phyloP scores from a whole-genome alignment of 2,888 invertebrate species.

The Phengaris arion region DNA sequence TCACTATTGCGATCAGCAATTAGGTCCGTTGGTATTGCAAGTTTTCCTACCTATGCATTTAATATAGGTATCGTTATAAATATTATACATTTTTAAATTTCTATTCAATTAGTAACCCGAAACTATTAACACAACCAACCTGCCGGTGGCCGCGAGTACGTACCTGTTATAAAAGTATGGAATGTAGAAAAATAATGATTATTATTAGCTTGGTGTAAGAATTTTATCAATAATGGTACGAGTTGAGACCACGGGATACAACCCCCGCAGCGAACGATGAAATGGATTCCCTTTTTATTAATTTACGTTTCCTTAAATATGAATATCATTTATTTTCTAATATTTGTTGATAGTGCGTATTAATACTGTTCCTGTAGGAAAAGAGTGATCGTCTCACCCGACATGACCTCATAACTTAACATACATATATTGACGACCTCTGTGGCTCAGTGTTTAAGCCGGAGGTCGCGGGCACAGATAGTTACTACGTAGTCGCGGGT shows the following conservation, averaged over 20 bases:
- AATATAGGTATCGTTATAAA: no score
- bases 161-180: conserved; percentile 39
- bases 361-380: not conserved
- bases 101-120: conserved; percentile 4
- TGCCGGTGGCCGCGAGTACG: not conserved
- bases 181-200: conserved; percentile 59
- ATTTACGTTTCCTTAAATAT: conserved; percentile 31
- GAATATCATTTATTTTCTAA: conserved; percentile 29
- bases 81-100: not conserved
- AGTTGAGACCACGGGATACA: conserved; percentile 46
- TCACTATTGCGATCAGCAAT: no score
- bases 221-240: conserved; percentile 69
- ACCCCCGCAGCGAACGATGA: conserved; percentile 51
- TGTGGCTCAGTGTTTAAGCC: no score
- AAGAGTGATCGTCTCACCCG: no score
- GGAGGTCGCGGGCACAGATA: no score
- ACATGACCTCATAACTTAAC: no score
- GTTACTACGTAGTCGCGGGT: no score
- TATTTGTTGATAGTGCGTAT: conserved; percentile 33
- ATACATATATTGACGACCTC: no score
- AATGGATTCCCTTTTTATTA: conserved; percentile 38
- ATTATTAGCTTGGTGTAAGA: conserved; percentile 57
- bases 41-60: no score
- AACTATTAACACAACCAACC: not conserved
- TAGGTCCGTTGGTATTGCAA: no score